Evolutionary conservation across 2,113 vertebrate genomes (phyloP).

Genomic region (Saiga tatarica): DNA sequence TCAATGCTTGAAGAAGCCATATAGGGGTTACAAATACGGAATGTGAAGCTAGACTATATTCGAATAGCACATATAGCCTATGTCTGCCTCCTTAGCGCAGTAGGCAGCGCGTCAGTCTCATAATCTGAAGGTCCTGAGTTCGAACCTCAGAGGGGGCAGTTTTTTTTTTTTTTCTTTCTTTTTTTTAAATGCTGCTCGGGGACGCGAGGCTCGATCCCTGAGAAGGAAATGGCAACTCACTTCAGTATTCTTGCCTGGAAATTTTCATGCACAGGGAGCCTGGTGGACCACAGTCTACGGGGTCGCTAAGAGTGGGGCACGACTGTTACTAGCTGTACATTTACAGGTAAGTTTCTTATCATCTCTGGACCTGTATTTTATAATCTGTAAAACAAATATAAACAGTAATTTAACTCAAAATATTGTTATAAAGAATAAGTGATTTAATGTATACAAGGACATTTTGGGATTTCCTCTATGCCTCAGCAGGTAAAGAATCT

Average conservation of each 20-base stretch:
- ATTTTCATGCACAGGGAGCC: background rate
- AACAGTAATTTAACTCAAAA: background rate
- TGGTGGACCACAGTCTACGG: background rate
- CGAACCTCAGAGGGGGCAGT: background rate
- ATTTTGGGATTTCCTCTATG: background rate
- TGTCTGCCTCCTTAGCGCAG: background rate
- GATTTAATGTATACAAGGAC: background rate
- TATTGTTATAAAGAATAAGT: background rate
- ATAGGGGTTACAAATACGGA: background rate
- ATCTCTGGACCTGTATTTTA: background rate
- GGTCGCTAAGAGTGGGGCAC: background rate
- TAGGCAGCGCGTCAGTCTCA: background rate
- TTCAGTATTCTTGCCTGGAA: background rate
- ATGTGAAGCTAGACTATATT: background rate
- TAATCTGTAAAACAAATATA: background rate
- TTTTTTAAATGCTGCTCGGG: accelerated
- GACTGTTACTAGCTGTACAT: background rate
- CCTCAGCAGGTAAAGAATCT: background rate
- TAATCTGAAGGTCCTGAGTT: background rate
- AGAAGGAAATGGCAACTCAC: background rate
- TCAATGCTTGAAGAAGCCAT: background rate
- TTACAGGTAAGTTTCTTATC: background rate
- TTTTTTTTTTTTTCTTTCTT: accelerated
- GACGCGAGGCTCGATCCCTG: background rate
- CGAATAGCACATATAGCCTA: accelerated